Evolutionary conservation across 2,113 vertebrate genomes (phyloP).

Genomic region (Paramormyrops kingsleyae): DNA sequence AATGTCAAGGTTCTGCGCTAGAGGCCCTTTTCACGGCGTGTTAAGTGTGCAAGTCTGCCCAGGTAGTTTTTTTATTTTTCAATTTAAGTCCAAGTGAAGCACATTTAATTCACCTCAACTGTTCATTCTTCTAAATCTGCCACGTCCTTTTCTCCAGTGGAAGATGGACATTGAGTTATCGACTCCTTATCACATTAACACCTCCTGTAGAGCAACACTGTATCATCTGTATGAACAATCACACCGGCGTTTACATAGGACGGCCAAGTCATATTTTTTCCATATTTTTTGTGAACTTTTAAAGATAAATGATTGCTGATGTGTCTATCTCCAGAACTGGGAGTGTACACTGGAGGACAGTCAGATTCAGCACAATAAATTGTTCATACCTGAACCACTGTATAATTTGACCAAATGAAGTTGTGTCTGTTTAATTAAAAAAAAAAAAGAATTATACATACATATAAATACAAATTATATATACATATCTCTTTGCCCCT

Average conservation of each 20-base stretch:
- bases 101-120: slow-evolving; percentile 37
- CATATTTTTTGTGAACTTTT: not conserved
- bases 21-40: not conserved
- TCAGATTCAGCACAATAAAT: slow-evolving; percentile 23
- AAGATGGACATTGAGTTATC: slow-evolving; percentile 2
- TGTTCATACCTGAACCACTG: slow-evolving; percentile 32
- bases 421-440: slow-evolving; percentile 39
- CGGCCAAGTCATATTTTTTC: not conserved
- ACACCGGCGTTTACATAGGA: not conserved
- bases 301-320: not conserved
- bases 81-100: slow-evolving; percentile 41
- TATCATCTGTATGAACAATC: not conserved
- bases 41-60: not conserved
- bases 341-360: slow-evolving; percentile 39
- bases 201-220: not conserved
- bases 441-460: slow-evolving; percentile 27
- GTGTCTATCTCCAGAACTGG: slow-evolving; percentile 22
- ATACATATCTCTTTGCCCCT: slow-evolving; percentile 50
- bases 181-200: not conserved
- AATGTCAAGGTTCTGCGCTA: not conserved
- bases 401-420: slow-evolving; percentile 23
- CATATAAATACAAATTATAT: not conserved
- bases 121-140: slow-evolving; percentile 17
- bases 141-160: not conserved
- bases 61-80: not conserved